Evolutionary conservation across 2,888 invertebrate species (phyloP).

Genomic region (Brachypterus glaber): DNA sequence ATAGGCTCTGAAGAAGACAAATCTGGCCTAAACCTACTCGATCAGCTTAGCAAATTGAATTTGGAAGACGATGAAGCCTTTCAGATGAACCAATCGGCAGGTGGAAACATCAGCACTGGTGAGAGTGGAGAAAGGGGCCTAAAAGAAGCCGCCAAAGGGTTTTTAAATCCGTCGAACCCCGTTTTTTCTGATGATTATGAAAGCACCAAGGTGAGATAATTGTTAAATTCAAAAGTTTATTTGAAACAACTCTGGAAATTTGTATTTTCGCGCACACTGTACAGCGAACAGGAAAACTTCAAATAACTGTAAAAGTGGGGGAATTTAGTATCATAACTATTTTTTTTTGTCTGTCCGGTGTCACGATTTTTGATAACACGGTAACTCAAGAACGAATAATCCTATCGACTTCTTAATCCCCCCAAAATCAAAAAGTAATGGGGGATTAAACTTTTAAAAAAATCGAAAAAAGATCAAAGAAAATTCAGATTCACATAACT

Average conservation of each 20-base stretch:
- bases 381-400: no score
- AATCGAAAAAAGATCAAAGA: neutral
- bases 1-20: constrained; percentile 37
- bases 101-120: no score
- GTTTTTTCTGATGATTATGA: constrained; percentile 51
- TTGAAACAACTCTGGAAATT: constrained; percentile 4
- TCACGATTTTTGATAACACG: no score
- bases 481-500: no score
- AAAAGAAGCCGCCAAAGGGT: constrained; percentile 50
- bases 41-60: constrained; percentile 54
- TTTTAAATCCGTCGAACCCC: constrained; percentile 60
- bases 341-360: no score
- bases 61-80: constrained; percentile 36
- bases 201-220: constrained; percentile 53
- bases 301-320: no score
- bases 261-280: constrained; percentile 1
- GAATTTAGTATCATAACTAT: neutral
- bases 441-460: no score
- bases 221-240: constrained; percentile 3
- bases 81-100: constrained; percentile 10
- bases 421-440: no score
- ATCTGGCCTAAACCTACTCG: constrained; percentile 50
- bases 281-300: no score
- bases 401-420: no score
- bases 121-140: constrained; percentile 39